These are phyloP conservation scores for Physella acuta DNA, from an alignment of 1,140 invertebrate genomes.

Conservation along the genomic window DNA sequence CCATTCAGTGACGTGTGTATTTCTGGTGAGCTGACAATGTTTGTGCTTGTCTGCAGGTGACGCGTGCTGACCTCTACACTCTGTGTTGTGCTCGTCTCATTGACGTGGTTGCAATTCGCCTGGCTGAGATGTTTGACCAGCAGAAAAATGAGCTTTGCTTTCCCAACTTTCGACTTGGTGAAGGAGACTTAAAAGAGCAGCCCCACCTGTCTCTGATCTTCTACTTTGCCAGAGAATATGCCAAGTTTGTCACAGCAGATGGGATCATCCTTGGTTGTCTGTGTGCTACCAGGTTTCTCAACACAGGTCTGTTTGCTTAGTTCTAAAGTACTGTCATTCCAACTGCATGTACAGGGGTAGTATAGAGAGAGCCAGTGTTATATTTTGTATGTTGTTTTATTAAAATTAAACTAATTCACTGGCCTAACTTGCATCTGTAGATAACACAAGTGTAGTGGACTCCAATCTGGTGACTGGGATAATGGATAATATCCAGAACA, in stretches of 20 bases:
- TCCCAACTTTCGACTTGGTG: not conserved
- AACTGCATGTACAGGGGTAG: too few species aligned
- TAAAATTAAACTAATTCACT: too few species aligned
- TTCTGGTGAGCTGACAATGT: not conserved
- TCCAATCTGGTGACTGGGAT: not conserved
- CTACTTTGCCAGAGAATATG: not conserved
- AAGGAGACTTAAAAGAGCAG: not conserved
- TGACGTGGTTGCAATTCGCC: not conserved
- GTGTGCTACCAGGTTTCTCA: not conserved
- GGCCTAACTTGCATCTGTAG: too few species aligned
- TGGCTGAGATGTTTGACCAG: not conserved
- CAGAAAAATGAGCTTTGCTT: not conserved
- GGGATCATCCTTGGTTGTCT: constrained; percentile 3
- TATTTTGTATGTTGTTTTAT: too few species aligned
- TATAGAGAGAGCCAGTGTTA: too few species aligned
- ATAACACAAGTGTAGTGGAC: too few species aligned
- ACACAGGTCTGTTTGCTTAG: not conserved
- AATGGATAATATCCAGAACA: not conserved
- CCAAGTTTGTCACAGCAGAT: not conserved
- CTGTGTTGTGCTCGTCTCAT: too few species aligned
- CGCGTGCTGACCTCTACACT: too few species aligned
- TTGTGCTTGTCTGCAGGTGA: too few species aligned
- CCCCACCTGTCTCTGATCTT: not conserved
- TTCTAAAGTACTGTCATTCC: too few species aligned
- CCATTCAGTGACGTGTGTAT: not conserved